These are phyloP conservation scores for Stichopus horrens DNA, from an alignment of 53 echinoderm and acorn worm species.

Conservation along the genomic window DNA sequence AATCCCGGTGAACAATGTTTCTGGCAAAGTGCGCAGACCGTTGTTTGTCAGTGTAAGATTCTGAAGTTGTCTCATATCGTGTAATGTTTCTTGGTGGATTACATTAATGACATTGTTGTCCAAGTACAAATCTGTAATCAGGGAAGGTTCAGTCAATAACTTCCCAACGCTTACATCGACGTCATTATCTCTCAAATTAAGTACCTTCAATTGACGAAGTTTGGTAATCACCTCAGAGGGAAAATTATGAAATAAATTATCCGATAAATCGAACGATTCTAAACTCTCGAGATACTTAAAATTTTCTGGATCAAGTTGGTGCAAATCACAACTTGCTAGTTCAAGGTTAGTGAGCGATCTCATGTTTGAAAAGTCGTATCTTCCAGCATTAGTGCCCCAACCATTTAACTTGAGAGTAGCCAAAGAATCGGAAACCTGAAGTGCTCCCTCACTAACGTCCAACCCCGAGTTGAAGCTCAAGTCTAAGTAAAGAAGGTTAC, in stretches of 20 bases:
- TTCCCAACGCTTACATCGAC: slow-evolving; percentile 5
- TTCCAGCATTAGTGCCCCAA: neutral
- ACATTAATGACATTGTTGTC: slow-evolving; percentile 12
- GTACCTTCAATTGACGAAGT: slow-evolving; percentile 4
- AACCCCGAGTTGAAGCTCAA: slow-evolving; percentile 13
- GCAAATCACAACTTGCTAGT: slow-evolving; percentile 15
- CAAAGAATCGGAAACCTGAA: neutral
- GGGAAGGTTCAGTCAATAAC: neutral
- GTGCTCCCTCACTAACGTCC: slow-evolving; percentile 4
- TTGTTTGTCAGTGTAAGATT: neutral
- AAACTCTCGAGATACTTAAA: neutral
- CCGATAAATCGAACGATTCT: slow-evolving; percentile 1
- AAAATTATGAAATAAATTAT: slow-evolving; percentile 21
- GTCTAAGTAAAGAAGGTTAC: neutral
- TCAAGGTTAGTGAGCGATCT: neutral
- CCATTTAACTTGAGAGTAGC: neutral
- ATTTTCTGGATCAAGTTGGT: slow-evolving; percentile 9
- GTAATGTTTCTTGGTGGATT: slow-evolving; percentile 13
- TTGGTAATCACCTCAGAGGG: neutral
- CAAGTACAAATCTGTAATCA: neutral
- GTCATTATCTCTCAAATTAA: neutral
- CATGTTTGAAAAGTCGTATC: slow-evolving; percentile 26
- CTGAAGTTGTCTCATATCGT: slow-evolving; percentile 28
- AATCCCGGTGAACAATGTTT: slow-evolving; percentile 28
- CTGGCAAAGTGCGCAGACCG: slow-evolving; percentile 20